Evolutionary conservation across 2,113 vertebrate species (phyloP), one percentile per base, ranked within the genome.

Genomic region (Catharus bicknelli): DNA sequence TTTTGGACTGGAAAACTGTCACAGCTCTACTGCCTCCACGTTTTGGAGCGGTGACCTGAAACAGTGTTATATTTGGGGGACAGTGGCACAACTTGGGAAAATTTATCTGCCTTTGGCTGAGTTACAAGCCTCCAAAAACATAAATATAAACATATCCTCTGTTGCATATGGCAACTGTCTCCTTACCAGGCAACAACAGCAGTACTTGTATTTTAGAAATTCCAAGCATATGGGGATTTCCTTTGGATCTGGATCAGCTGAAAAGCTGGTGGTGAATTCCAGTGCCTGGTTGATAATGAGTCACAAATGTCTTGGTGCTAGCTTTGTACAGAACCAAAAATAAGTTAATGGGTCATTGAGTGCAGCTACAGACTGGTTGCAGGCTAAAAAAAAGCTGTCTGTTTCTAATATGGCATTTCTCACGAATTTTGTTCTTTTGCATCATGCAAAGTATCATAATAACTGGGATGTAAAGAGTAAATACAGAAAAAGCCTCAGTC

Each of bases 161-260:
- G 21, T 69, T 93, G 93, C 53, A 43, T 86, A 80, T 95, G 72
- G 90, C 81, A 94, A 91, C 83, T 70, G 47, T 83, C 2, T 15
- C 50, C 63, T 77, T 93, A 85, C 85, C 47, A 90, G 68, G 79
- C 92, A 96, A 77, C 72, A 47, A 93, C 67, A 50, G 40, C 38
- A 84, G 16, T 26, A 47, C 94, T 72, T 78, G 54, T 94, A 62
- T 92, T 93, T 87, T 75, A 93, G 82, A 90, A 94, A 95, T 90
- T 88, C 82, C 53, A 45, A 84, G 73, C 86, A 58, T 95, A 90
- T 95, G 93, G 92, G 84, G 91, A 87, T 93, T 94, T 96, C 91
- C 96, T 95, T 93, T 95, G 94, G 83, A 95, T 83, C 40, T 70
- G 79, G 72, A 90, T 90, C 87, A 94, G 68, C 85, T 59, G 88